These are phyloP conservation scores for Steinernema carpocapsae DNA, from an alignment of 2,888 invertebrate species.

Conservation along the genomic window DNA sequence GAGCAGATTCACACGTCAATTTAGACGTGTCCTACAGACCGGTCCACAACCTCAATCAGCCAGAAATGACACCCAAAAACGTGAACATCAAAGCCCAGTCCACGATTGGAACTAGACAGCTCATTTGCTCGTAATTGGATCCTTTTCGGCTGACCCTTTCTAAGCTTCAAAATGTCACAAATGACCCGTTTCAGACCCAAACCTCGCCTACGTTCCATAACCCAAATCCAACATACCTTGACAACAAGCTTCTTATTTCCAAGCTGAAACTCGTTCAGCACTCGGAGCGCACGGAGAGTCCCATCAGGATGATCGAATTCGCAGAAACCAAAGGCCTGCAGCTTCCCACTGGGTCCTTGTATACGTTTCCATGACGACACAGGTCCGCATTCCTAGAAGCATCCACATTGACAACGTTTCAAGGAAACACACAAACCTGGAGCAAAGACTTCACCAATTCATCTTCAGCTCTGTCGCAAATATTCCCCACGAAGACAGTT, in stretches of 20 bases:
- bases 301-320: constrained; percentile 95
- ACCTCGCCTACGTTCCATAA: too few species aligned
- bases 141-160: too few species aligned
- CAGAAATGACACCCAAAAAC: too few species aligned
- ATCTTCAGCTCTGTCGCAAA: constrained; percentile 91
- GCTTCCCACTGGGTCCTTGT: constrained; percentile 76
- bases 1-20: too few species aligned
- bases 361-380: constrained; percentile 96
- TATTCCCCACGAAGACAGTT: constrained; percentile 96
- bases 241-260: constrained; percentile 92
- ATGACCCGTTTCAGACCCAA: too few species aligned
- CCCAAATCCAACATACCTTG: constrained; percentile 59
- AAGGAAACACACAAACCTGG: constrained; percentile 69
- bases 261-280: constrained; percentile 89
- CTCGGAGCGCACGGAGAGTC: constrained; percentile 85
- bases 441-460: constrained; percentile 90
- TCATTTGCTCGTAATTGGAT: too few species aligned
- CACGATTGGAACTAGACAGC: too few species aligned
- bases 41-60: too few species aligned
- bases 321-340: constrained; percentile 91
- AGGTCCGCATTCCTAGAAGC: constrained; percentile 81
- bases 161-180: too few species aligned
- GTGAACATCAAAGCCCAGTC: too few species aligned
- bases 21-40: too few species aligned
- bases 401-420: neutral